Evolutionary conservation across 1,140 invertebrate species (phyloP).

Genomic region (Macrobrachium nipponense): DNA sequence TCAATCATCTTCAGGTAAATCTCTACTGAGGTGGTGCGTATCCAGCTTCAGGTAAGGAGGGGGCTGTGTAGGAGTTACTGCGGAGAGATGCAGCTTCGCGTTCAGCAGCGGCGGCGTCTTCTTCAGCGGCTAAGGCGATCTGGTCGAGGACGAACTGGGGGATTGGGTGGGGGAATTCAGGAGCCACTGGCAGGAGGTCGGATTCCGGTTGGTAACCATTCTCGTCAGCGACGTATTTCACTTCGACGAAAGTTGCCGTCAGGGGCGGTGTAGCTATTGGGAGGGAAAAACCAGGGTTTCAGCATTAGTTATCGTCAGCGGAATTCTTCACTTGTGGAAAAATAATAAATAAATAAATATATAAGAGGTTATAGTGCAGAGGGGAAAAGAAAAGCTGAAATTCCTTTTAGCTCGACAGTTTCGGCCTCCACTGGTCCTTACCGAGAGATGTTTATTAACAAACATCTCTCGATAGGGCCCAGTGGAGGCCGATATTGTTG

Average conservation of each 20-base stretch:
- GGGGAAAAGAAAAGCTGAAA: too few species aligned
- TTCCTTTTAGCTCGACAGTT: too few species aligned
- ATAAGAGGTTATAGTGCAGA: too few species aligned
- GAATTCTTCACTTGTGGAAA: not conserved
- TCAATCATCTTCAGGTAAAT: too few species aligned
- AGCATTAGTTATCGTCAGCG: not conserved
- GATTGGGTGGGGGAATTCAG: slow-evolving; percentile 33
- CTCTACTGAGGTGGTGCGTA: too few species aligned
- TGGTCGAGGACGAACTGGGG: slow-evolving; percentile 34
- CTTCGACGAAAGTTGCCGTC: slow-evolving; percentile 22
- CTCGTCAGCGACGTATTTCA: slow-evolving; percentile 33
- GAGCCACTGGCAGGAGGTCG: slow-evolving; percentile 38
- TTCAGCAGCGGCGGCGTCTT: not conserved
- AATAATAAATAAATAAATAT: too few species aligned
- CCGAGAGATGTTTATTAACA: too few species aligned
- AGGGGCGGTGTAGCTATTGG: slow-evolving; percentile 23
- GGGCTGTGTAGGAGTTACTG: not conserved
- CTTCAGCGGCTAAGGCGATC: slow-evolving; percentile 1
- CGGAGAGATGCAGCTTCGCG: not conserved
- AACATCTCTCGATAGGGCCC: too few species aligned
- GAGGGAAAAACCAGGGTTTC: not conserved
- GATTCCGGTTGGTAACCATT: slow-evolving; percentile 33
- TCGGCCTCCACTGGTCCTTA: too few species aligned
- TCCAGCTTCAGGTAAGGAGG: not conserved
- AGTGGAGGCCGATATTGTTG: too few species aligned